Percentiles rank a stretch among this genome's conserved stretches.
Evolutionary conservation across 2,113 vertebrate species (phyloP).

Genomic region (Panthera tigris): DNA sequence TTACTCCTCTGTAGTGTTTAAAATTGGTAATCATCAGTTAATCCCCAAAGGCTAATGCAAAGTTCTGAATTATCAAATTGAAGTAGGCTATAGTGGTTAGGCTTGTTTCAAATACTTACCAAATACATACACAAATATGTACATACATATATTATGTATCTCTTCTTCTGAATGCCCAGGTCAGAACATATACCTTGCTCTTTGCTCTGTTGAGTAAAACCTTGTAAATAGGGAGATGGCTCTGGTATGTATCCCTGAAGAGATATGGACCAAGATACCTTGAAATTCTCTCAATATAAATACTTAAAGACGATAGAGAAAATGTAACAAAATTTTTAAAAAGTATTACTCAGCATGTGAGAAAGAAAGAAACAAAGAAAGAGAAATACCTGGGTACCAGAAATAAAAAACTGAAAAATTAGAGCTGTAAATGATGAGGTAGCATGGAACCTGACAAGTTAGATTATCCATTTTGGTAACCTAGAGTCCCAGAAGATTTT

Average conservation of each 20-base stretch:
- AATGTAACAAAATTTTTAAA: slow-evolving; percentile 20
- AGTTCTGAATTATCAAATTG: not conserved
- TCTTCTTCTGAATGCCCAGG: not conserved
- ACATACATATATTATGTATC: not conserved
- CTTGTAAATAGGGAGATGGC: not conserved
- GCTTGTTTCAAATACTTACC: not conserved
- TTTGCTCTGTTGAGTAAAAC: not conserved
- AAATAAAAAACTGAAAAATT: slow-evolving; percentile 5
- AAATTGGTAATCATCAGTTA: not conserved
- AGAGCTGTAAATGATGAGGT: not conserved
- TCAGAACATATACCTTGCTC: not conserved
- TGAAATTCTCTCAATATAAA: slow-evolving; percentile 39
- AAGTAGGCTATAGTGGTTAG: not conserved
- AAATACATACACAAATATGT: not conserved
- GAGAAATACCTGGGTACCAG: not conserved
- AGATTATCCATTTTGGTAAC: not conserved
- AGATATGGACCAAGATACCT: not conserved
- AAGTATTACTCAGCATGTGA: not conserved
- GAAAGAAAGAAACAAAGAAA: not conserved
- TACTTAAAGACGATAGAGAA: slow-evolving; percentile 1
- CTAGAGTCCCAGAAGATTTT: not conserved
- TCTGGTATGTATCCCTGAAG: not conserved
- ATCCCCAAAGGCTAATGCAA: not conserved
- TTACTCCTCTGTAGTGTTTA: not conserved
- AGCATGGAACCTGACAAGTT: not conserved